Percentiles rank a stretch among this genome's conserved stretches.
Conservation (phyloP, 2,888 invertebrate species). For the Oscheius onirici region DNA sequence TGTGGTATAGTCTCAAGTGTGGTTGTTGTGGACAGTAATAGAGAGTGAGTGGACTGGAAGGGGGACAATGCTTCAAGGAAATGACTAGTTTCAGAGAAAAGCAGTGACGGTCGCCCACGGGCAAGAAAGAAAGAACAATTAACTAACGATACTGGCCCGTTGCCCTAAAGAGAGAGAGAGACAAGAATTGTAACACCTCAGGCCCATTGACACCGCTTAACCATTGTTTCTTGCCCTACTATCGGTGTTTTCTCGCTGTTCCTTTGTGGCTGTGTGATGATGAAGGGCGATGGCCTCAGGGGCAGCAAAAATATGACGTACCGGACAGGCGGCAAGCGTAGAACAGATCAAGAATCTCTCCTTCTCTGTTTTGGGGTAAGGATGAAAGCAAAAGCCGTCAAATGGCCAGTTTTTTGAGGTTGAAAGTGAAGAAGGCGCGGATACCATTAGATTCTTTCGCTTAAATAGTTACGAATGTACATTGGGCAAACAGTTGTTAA, state of each 20-base stretch:
- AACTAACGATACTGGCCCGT: constrained; percentile 25
- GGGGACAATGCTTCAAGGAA: constrained; percentile 15
- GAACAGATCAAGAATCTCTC: background rate
- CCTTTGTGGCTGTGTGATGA: constrained; percentile 6
- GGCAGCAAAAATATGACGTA: background rate
- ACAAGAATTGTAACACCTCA: background rate
- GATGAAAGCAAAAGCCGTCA: background rate
- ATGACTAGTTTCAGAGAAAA: constrained; percentile 16
- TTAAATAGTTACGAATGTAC: no score
- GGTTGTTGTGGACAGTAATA: constrained; percentile 14
- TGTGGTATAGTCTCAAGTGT: background rate
- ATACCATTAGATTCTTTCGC: background rate
- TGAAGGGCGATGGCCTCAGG: constrained; percentile 7
- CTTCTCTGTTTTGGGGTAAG: background rate
- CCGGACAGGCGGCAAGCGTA: background rate
- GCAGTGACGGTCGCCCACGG: background rate
- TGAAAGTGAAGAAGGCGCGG: background rate
- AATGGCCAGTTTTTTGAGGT: background rate
- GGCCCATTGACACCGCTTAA: background rate
- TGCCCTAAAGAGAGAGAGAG: background rate
- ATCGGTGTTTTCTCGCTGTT: constrained; percentile 1
- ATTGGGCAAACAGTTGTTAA: no score
- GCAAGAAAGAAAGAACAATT: no score
- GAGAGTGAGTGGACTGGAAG: background rate
- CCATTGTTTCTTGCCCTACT: no score